Evolutionary conservation across 35 echinoderm and acorn worm genomes (phyloP).

Genomic region (Ptychodera flava): DNA sequence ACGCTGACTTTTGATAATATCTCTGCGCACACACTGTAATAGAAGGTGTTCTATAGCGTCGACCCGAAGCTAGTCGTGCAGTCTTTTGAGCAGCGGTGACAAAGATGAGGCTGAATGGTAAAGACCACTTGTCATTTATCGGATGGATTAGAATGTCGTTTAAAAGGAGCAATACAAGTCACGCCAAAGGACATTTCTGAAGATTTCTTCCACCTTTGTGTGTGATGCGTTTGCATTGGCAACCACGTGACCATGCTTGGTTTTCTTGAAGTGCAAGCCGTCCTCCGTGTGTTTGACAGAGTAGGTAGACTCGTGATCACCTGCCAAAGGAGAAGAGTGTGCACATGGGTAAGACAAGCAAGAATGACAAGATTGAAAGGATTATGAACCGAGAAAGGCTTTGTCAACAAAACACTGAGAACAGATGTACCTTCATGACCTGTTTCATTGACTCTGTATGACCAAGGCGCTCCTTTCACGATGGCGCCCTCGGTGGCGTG

Average conservation of each 20-base stretch:
- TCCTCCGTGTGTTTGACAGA: not conserved
- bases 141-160: too few relatives aligned
- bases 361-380: not conserved
- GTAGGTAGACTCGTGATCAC: not conserved
- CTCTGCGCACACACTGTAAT: not conserved
- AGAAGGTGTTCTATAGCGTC: not conserved
- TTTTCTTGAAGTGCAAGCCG: not conserved
- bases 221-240: not conserved
- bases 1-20: too few relatives aligned
- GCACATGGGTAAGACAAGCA: not conserved
- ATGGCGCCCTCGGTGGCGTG: not conserved
- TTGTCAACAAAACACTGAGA: not conserved
- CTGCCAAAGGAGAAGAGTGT: not conserved
- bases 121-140: not conserved
- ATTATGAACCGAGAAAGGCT: not conserved
- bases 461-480: not conserved
- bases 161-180: too few relatives aligned
- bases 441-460: not conserved
- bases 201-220: not conserved
- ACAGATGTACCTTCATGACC: not conserved
- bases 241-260: not conserved
- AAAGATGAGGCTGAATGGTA: not conserved
- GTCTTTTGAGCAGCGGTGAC: not conserved
- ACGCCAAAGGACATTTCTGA: too few relatives aligned
- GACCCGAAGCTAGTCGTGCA: not conserved